A percentile compares a stretch with the other conserved stretches of the same genome.
These are phyloP conservation scores for Prosapia bicincta DNA, from an alignment of 2,888 invertebrate genomes.

Conservation along the genomic window DNA sequence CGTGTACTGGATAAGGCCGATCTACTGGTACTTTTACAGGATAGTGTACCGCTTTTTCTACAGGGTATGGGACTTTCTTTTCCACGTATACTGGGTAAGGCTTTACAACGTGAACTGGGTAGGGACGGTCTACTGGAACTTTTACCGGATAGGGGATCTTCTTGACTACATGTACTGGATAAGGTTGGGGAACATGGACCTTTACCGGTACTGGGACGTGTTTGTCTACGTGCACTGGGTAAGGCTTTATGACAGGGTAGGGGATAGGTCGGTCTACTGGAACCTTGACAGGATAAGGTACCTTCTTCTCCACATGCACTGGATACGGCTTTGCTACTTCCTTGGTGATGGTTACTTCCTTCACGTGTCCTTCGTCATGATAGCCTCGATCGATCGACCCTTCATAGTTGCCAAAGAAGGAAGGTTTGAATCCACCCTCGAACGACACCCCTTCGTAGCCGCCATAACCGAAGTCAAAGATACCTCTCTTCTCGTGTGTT, in stretches of 20 bases:
- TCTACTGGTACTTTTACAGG: constrained; percentile 33
- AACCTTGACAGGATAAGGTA: constrained; percentile 40
- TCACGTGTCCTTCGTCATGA: constrained; percentile 11
- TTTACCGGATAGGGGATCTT: constrained; percentile 37
- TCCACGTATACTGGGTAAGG: constrained; percentile 39
- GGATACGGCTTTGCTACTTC: constrained; percentile 39
- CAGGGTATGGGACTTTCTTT: constrained; percentile 36
- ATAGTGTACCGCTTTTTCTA: constrained; percentile 25
- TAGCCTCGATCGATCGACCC: not conserved
- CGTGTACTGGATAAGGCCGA: constrained; percentile 32
- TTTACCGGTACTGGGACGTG: constrained; percentile 39
- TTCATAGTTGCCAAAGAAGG: not conserved
- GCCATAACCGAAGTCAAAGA: not conserved
- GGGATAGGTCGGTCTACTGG: constrained; percentile 39
- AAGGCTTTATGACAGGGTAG: constrained; percentile 38
- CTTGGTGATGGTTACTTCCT: constrained; percentile 36
- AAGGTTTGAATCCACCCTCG: not conserved
- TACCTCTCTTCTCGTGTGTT: not conserved
- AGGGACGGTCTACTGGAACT: constrained; percentile 37
- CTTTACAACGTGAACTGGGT: constrained; percentile 36
- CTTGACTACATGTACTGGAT: constrained; percentile 37
- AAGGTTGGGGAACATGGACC: constrained; percentile 37
- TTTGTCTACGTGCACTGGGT: constrained; percentile 39
- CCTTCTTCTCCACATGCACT: constrained; percentile 40
- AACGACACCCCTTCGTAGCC: not conserved